phyloP scores from a whole-genome alignment of 2,888 invertebrate species.

The Stenotaenia linearis region DNA sequence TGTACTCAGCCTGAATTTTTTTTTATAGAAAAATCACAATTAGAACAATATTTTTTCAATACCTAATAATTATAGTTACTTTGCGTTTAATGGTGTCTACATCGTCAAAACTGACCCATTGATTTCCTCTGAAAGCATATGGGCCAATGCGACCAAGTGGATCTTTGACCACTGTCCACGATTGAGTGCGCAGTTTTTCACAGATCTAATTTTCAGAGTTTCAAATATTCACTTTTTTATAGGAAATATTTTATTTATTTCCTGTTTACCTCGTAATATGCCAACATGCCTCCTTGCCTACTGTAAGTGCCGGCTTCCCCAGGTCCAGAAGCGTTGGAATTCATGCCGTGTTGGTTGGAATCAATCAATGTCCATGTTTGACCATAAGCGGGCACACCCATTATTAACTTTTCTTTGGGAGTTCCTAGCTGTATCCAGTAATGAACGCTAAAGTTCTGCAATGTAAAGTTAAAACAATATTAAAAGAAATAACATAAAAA shows the following conservation, averaged over 20 bases:
- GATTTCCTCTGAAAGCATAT: slow-evolving; percentile 66
- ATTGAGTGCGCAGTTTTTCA: slow-evolving; percentile 66
- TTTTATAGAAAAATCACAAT: not conserved
- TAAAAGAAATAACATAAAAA: no score
- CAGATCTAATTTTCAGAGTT: slow-evolving; percentile 59
- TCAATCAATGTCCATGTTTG: slow-evolving; percentile 41
- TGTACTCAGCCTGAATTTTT: slow-evolving; percentile 52
- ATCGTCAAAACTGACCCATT: slow-evolving; percentile 93
- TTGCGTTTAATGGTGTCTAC: slow-evolving; percentile 74
- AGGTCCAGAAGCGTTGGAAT: slow-evolving; percentile 35
- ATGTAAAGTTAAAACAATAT: not conserved
- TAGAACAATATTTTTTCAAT: not conserved
- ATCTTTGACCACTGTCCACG: slow-evolving; percentile 69
- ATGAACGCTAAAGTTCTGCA: slow-evolving; percentile 36
- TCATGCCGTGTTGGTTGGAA: slow-evolving; percentile 32
- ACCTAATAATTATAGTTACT: slow-evolving; percentile 35
- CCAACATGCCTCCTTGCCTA: slow-evolving; percentile 52
- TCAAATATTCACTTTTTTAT: not conserved
- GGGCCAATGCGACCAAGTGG: slow-evolving; percentile 65
- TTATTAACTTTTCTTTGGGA: slow-evolving; percentile 40
- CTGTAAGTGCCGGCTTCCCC: slow-evolving; percentile 42
- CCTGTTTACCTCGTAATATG: slow-evolving; percentile 61
- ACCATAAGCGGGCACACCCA: slow-evolving; percentile 42
- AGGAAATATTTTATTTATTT: not conserved
- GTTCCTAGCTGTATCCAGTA: slow-evolving; percentile 40